These are phyloP conservation scores for Xestia xanthographa DNA, from an alignment of 2,888 invertebrate species.

Conservation along the genomic window DNA sequence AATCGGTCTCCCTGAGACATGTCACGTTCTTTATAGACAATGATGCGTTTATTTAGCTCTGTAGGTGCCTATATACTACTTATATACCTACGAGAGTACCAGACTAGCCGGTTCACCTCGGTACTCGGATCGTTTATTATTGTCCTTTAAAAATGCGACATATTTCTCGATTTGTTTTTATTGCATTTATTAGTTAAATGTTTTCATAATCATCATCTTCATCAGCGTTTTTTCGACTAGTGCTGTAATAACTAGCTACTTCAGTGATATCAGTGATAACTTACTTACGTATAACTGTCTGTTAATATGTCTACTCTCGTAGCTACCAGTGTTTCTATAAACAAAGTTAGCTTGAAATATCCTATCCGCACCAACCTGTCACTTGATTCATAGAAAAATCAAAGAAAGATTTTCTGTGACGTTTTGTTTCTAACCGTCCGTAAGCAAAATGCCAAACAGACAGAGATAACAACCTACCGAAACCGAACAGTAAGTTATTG, in stretches of 20 bases:
- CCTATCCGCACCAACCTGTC: too few species aligned
- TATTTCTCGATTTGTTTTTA: constrained; percentile 54
- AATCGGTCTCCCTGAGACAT: constrained; percentile 17
- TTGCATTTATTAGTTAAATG: constrained; percentile 4
- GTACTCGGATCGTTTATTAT: constrained; percentile 77
- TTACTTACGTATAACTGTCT: too few species aligned
- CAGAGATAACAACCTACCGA: too few species aligned
- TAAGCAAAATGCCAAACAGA: too few species aligned
- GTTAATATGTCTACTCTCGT: too few species aligned
- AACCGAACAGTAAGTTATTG: too few species aligned
- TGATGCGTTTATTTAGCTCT: constrained; percentile 65
- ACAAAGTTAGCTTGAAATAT: too few species aligned
- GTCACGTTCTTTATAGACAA: constrained; percentile 64
- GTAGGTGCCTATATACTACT: constrained; percentile 31
- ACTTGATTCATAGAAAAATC: too few species aligned
- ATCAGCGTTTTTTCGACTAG: background rate
- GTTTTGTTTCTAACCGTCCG: too few species aligned
- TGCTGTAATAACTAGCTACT: background rate
- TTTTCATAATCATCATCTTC: background rate
- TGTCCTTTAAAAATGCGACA: constrained; percentile 75
- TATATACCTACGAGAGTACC: constrained; percentile 54
- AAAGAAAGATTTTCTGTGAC: too few species aligned
- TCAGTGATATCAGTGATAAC: background rate
- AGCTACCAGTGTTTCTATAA: too few species aligned
- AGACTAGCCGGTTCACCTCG: constrained; percentile 80